Evolutionary conservation across 2,113 vertebrate genomes (phyloP).

Genomic region (Mormoops blainvillei): DNA sequence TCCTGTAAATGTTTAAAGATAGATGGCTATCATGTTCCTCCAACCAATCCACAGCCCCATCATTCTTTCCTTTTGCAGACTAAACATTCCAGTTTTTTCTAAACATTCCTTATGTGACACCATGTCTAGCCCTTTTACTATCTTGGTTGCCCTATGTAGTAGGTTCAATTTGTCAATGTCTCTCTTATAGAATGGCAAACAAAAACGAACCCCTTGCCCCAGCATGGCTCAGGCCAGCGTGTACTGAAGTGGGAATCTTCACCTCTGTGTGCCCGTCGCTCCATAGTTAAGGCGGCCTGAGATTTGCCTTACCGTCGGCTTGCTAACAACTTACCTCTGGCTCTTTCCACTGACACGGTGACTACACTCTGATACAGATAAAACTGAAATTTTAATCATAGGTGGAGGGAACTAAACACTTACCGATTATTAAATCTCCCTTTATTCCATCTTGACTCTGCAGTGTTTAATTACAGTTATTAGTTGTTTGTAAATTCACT

Average conservation of each 20-base stretch:
- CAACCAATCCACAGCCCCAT: conserved; percentile 42
- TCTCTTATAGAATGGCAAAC: conserved; percentile 43
- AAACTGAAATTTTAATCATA: not conserved
- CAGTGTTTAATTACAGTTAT: not conserved
- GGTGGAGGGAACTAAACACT: not conserved
- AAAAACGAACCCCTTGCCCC: not conserved
- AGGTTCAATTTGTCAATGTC: conserved; percentile 70
- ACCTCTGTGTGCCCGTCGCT: not conserved
- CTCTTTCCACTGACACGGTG: not conserved
- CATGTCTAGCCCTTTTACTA: conserved; percentile 68
- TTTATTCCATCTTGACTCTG: not conserved
- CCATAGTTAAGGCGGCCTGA: not conserved
- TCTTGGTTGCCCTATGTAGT: conserved; percentile 69
- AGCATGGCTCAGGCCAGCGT: not conserved
- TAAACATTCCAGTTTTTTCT: conserved; percentile 73
- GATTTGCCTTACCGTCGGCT: not conserved
- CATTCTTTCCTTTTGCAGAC: conserved; percentile 68
- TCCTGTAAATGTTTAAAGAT: conserved; percentile 73
- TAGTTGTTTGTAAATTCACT: not conserved
- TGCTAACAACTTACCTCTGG: not conserved
- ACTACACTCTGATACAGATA: not conserved
- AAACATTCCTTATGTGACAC: conserved; percentile 74
- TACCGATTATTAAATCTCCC: not conserved
- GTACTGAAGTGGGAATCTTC: not conserved
- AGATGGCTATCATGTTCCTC: conserved; percentile 72